Evolutionary conservation across 2,113 vertebrate genomes (phyloP).

Genomic region (Eretmochelys imbricata): DNA sequence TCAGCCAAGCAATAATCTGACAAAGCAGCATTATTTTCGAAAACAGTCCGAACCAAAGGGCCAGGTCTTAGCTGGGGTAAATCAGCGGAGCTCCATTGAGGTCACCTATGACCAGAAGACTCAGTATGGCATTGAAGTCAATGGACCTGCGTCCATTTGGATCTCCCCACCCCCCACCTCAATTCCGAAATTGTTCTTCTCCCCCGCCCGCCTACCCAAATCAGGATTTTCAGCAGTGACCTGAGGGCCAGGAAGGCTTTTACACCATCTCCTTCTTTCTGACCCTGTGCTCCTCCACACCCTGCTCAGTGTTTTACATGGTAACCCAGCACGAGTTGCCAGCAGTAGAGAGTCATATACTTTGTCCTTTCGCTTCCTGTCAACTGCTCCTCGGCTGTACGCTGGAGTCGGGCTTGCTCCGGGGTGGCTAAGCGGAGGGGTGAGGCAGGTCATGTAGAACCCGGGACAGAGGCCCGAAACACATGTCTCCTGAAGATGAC

Average conservation of each 20-base stretch:
- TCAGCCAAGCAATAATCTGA: neutral
- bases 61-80: neutral
- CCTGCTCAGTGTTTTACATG: rapidly evolving
- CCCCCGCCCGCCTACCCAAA: neutral
- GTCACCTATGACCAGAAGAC: rapidly evolving
- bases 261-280: neutral
- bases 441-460: conserved; percentile 75
- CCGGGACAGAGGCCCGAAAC: neutral
- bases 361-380: neutral
- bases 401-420: neutral
- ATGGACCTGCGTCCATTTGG: neutral
- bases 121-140: neutral
- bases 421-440: conserved; percentile 57
- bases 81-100: rapidly evolving
- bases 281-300: rapidly evolving
- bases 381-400: neutral
- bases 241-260: neutral
- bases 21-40: rapidly evolving
- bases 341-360: neutral
- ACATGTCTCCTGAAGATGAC: conserved; percentile 79
- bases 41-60: neutral
- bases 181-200: rapidly evolving
- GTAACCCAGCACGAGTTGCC: rapidly evolving
- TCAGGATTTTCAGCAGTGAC: neutral
- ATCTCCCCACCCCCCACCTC: neutral